Evolutionary conservation across 2,113 vertebrate genomes (phyloP).

Genomic region (Rhea americana): DNA sequence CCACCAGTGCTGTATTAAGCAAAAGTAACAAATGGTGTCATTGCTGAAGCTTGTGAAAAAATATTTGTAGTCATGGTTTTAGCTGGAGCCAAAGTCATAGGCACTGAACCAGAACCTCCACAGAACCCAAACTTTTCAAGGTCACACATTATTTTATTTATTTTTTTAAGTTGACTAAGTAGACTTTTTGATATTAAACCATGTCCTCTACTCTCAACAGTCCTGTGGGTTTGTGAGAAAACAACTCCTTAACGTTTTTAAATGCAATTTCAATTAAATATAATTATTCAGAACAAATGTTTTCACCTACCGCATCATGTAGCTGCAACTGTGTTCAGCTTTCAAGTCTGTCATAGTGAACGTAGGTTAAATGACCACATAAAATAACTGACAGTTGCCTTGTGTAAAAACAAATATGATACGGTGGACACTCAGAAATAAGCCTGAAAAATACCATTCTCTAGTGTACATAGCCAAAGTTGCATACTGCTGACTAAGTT

Average conservation of each 20-base stretch:
- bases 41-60: conserved; percentile 72
- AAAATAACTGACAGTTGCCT: not conserved
- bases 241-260: conserved; percentile 16
- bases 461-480: not conserved
- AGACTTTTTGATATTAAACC: conserved; percentile 66
- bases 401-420: not conserved
- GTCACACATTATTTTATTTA: conserved; percentile 68
- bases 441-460: not conserved
- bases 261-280: conserved; percentile 45
- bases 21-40: conserved; percentile 79
- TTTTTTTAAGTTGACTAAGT: conserved; percentile 72
- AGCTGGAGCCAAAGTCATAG: conserved; percentile 60
- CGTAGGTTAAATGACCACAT: not conserved
- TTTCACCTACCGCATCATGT: conserved; percentile 6
- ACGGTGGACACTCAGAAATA: not conserved
- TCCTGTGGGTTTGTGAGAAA: conserved; percentile 53
- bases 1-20: conserved; percentile 57
- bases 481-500: not conserved
- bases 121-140: conserved; percentile 51
- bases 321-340: not conserved
- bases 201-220: conserved; percentile 29
- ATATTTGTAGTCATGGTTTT: conserved; percentile 77
- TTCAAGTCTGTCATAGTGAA: not conserved
- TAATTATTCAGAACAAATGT: conserved; percentile 43
- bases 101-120: conserved; percentile 68